Evolutionary conservation across 2,888 invertebrate genomes (phyloP).

Genomic region (Eueremaeus valkanovi): DNA sequence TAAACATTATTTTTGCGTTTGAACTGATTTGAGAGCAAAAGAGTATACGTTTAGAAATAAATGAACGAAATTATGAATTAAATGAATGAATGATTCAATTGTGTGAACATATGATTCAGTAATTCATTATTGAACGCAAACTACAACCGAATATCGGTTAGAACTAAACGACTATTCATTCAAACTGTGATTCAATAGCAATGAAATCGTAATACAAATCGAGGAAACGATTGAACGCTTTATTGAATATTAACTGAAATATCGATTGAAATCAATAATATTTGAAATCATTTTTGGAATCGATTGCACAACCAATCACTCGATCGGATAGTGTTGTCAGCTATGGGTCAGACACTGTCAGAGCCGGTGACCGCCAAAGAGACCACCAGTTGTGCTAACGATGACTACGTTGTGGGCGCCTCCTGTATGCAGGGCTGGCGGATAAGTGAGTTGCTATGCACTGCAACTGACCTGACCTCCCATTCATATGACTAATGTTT

Average conservation of each 20-base stretch:
- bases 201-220: neutral
- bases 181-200: neutral
- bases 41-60: neutral
- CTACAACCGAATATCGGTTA: neutral
- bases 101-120: no score
- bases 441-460: conserved; percentile 61
- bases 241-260: neutral
- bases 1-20: neutral
- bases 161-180: no score
- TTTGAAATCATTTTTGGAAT: no score
- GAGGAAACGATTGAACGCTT: neutral
- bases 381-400: conserved; percentile 51
- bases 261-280: no score
- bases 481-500: neutral
- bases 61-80: neutral
- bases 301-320: neutral
- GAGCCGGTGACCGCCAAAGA: conserved; percentile 80
- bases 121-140: no score
- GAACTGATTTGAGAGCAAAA: neutral
- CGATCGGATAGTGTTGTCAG: neutral
- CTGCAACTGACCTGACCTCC: conserved; percentile 16
- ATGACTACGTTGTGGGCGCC: conserved; percentile 74
- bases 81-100: no score
- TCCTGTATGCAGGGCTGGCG: conserved; percentile 99
- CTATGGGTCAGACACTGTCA: conserved; percentile 94